phyloP scores from a whole-genome alignment of 2,888 invertebrate genomes.

The Coecobrya sp. region DNA sequence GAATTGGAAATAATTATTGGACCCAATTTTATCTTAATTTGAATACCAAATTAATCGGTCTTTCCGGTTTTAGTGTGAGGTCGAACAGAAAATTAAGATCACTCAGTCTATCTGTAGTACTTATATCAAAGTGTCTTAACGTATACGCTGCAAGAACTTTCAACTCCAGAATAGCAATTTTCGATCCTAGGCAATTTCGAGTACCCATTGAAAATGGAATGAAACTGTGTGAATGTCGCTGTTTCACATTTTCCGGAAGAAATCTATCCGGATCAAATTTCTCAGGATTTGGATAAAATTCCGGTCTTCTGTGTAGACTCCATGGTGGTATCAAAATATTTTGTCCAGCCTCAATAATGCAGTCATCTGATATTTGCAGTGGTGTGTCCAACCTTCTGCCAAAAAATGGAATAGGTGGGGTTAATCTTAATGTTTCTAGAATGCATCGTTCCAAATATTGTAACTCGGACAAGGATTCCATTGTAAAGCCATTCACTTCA shows the following conservation, averaged over 20 bases:
- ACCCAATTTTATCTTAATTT: too few species aligned
- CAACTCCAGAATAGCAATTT: conserved; percentile 54
- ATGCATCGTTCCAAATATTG: conserved; percentile 62
- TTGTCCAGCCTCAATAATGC: not conserved
- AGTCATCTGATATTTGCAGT: not conserved
- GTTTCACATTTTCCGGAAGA: conserved; percentile 30
- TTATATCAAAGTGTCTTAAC: not conserved
- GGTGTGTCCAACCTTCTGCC: not conserved
- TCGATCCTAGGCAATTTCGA: conserved; percentile 16
- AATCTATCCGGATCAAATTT: conserved; percentile 56
- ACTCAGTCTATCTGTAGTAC: not conserved
- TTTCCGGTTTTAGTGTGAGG: too few species aligned
- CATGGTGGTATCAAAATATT: not conserved
- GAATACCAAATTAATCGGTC: too few species aligned
- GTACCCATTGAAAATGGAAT: conserved; percentile 32
- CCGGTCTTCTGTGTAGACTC: not conserved
- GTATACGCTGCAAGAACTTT: conserved; percentile 24
- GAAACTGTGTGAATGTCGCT: conserved; percentile 14
- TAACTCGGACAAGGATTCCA: not conserved
- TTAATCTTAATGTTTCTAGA: conserved; percentile 44
- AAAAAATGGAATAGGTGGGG: conserved; percentile 14
- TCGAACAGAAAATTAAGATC: not conserved
- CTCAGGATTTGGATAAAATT: conserved; percentile 24
- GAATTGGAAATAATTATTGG: too few species aligned
- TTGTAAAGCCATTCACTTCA: too few species aligned